These are phyloP conservation scores for Hypsibius dujardini DNA, from an alignment of 1,140 invertebrate genomes.

Conservation along the genomic window DNA sequence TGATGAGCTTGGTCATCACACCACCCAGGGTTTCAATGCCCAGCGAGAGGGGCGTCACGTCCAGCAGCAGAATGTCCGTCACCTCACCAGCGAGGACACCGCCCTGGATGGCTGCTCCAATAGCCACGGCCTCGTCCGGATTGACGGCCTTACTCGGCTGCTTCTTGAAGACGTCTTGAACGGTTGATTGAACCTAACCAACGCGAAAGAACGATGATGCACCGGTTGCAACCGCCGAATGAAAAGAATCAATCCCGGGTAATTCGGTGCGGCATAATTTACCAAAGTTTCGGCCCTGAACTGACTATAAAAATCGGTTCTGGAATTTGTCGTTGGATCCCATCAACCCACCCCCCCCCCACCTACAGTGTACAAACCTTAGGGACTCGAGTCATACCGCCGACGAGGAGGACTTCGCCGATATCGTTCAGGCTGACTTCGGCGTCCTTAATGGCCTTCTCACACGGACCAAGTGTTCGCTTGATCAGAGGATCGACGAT, in stretches of 20 bases:
- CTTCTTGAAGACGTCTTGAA: conserved; percentile 87
- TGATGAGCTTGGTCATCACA: conserved; percentile 84
- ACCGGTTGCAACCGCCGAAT: conserved; percentile 5
- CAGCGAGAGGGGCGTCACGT: conserved; percentile 83
- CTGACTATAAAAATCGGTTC: neutral
- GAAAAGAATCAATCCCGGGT: neutral
- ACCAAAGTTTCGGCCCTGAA: conserved; percentile 15
- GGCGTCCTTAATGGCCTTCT: conserved; percentile 88
- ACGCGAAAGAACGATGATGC: neutral
- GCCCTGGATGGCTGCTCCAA: conserved; percentile 89
- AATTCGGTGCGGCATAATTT: neutral
- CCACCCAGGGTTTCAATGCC: conserved; percentile 88
- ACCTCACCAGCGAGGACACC: conserved; percentile 89
- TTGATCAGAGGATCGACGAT: conserved; percentile 84
- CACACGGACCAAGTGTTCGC: conserved; percentile 80
- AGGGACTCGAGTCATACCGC: conserved; percentile 97
- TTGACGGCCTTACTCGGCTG: conserved; percentile 77
- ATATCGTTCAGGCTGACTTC: conserved; percentile 84
- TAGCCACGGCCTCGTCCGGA: conserved; percentile 92
- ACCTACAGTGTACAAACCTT: conserved; percentile 45
- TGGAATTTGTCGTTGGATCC: conserved; percentile 10
- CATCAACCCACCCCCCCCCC: neutral
- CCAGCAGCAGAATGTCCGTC: conserved; percentile 83
- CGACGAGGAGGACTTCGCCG: conserved; percentile 88
- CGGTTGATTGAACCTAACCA: conserved; percentile 61